These are phyloP conservation scores for Macquaria australasica DNA, from an alignment of 2,113 vertebrate species.

Conservation along the genomic window DNA sequence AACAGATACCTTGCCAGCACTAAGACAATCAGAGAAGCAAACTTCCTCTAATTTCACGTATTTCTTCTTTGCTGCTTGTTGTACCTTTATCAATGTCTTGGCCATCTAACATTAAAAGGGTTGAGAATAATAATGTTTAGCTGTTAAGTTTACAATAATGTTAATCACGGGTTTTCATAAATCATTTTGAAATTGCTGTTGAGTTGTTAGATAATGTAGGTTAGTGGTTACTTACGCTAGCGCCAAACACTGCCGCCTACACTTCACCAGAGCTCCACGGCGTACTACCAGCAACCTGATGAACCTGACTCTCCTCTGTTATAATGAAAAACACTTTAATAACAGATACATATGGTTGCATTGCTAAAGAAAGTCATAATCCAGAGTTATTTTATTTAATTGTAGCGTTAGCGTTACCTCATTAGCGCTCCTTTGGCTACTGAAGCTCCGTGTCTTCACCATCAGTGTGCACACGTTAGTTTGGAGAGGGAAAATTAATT, in stretches of 20 bases:
- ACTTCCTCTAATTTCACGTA: conserved; percentile 8
- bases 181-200: background rate
- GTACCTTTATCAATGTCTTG: conserved; percentile 12
- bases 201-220: background rate
- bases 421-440: background rate
- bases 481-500: background rate
- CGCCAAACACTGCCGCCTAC: background rate
- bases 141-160: conserved; percentile 1
- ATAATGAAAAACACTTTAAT: background rate
- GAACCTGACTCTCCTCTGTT: background rate
- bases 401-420: conserved; percentile 1
- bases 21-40: background rate
- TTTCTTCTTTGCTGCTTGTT: background rate
- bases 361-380: background rate
- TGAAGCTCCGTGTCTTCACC: conserved; percentile 2
- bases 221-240: background rate
- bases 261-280: background rate
- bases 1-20: background rate
- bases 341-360: background rate
- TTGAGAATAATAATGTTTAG: background rate
- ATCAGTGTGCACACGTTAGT: background rate
- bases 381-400: conserved; percentile 1
- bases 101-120: background rate
- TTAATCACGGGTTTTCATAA: background rate
- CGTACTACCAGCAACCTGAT: background rate